A percentile compares a stretch with the other conserved stretches of the same genome.
These are phyloP conservation scores for Myioborus miniatus DNA, from an alignment of 2,797 vertebrate genomes.

Conservation along the genomic window DNA sequence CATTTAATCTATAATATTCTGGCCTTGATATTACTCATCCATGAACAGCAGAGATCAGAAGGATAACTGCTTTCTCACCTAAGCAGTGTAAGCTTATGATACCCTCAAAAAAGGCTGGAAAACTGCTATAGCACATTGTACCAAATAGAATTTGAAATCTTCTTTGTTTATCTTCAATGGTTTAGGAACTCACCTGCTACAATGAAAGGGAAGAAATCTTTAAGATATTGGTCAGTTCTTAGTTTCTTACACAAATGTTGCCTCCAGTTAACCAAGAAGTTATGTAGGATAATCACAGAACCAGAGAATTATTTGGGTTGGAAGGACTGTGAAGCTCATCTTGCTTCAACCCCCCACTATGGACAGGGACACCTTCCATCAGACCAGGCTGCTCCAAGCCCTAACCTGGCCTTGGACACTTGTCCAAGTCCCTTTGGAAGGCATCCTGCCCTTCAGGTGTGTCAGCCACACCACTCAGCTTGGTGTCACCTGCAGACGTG, in stretches of 20 bases:
- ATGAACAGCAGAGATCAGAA: neutral
- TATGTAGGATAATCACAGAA: neutral
- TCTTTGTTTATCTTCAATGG: neutral
- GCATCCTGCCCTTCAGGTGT: neutral
- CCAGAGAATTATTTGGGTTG: neutral
- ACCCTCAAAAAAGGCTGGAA: neutral
- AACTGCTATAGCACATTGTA: neutral
- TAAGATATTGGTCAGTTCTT: neutral
- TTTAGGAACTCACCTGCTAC: neutral
- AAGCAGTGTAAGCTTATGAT: neutral
- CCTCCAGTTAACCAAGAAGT: neutral
- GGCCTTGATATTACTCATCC: slow-evolving; percentile 6
- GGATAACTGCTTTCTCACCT: neutral
- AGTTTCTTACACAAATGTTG: neutral
- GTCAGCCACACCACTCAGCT: neutral
- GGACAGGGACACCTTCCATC: neutral
- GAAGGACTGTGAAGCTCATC: neutral
- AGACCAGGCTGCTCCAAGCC: neutral
- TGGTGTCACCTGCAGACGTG: neutral
- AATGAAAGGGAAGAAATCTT: neutral
- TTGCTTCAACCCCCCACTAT: neutral
- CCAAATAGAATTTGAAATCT: neutral
- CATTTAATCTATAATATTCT: slow-evolving; percentile 8
- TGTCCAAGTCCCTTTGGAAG: neutral
- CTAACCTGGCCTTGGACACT: neutral